These are phyloP conservation scores for Blastobasis adustella DNA, from an alignment of 2,888 invertebrate species.

Conservation along the genomic window DNA sequence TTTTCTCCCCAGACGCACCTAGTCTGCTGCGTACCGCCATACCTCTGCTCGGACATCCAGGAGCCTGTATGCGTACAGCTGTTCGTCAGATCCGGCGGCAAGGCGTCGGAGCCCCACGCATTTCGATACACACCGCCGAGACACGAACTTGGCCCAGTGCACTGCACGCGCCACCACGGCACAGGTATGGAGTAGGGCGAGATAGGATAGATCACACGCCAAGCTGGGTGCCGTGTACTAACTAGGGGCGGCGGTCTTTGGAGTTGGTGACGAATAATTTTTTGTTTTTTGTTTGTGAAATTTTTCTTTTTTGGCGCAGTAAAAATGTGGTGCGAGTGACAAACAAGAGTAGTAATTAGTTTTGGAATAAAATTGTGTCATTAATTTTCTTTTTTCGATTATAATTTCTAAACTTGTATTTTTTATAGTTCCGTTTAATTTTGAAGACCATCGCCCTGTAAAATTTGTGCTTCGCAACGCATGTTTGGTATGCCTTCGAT, in stretches of 20 bases:
- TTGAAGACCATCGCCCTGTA: too few relatives aligned
- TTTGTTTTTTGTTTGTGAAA: too few relatives aligned
- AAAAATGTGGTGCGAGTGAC: too few relatives aligned
- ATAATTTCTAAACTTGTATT: too few relatives aligned
- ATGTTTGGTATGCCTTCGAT: too few relatives aligned
- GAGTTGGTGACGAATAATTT: too few relatives aligned
- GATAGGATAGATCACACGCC: neutral
- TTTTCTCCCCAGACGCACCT: constrained; percentile 82
- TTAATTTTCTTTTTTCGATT: too few relatives aligned
- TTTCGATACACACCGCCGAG: constrained; percentile 84
- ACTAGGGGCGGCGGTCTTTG: neutral
- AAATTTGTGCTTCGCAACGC: too few relatives aligned
- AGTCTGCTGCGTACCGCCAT: constrained; percentile 89
- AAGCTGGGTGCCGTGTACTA: neutral
- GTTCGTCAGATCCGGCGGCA: constrained; percentile 88
- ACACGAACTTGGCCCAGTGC: constrained; percentile 41
- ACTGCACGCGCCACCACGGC: constrained; percentile 45
- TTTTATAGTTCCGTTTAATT: too few relatives aligned
- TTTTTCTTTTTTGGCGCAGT: too few relatives aligned
- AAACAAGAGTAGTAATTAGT: too few relatives aligned
- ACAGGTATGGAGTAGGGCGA: constrained; percentile 27
- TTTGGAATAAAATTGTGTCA: too few relatives aligned
- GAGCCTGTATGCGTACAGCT: constrained; percentile 85
- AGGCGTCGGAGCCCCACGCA: constrained; percentile 88
- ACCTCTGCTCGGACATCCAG: constrained; percentile 77